phyloP scores from a whole-genome alignment of 2,113 vertebrate species.

The Saimiri boliviensis region DNA sequence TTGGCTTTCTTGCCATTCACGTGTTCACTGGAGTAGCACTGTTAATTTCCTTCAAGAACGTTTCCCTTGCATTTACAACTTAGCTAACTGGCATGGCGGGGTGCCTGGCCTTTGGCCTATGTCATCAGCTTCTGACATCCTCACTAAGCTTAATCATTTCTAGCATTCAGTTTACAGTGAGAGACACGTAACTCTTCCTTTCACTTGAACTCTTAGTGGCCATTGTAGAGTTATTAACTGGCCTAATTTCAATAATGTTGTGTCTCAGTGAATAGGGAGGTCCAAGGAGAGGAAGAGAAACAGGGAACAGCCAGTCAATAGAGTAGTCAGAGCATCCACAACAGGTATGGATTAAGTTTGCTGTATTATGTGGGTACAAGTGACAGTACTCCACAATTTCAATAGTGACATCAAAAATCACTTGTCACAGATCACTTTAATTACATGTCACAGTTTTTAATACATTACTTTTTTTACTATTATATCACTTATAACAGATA shows the following conservation, averaged over 20 bases:
- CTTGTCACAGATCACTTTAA: background rate
- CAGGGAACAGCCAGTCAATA: background rate
- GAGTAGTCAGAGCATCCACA: background rate
- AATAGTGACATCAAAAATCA: background rate
- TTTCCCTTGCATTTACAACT: background rate
- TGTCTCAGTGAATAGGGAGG: background rate
- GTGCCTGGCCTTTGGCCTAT: background rate
- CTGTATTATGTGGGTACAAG: background rate
- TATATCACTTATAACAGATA: background rate
- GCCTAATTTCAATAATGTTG: background rate
- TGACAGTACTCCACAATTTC: background rate
- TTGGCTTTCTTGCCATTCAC: background rate
- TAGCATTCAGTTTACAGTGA: background rate
- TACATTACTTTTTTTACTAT: too few relatives aligned
- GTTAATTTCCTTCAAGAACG: background rate
- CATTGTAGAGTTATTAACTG: background rate
- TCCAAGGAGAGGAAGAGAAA: background rate
- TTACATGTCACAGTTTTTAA: too few relatives aligned
- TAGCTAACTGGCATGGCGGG: background rate
- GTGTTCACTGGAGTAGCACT: background rate
- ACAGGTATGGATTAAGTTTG: background rate
- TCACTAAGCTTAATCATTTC: background rate
- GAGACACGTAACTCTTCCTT: background rate
- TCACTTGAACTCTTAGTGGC: background rate
- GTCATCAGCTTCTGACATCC: background rate